Base-by-base conservation (phyloP, 2,888 invertebrate species). In the Dryocosmus kuriphilus region DNA sequence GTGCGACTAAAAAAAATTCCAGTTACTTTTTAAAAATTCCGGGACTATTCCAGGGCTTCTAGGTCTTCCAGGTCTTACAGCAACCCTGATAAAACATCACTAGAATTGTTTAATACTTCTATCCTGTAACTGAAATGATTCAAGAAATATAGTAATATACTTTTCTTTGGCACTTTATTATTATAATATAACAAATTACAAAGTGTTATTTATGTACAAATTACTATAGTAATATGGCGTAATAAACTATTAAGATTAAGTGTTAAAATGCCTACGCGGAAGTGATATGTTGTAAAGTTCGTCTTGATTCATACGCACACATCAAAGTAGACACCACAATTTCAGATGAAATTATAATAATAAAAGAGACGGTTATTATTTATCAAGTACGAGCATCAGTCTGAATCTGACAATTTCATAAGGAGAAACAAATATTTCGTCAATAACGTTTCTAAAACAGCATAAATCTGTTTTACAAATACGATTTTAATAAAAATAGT, bases 141-240 rank as follows among this genome's bases (percentile, higher is more conserved):
- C 57, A 22, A 27, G 5, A 16, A 11, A 60, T 22, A 5, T 60
- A 27, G 24, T 60, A 27, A 27, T 14, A 6, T 60, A 19, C 80
- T 87, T 90, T 90, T 91, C 90, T 91, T 91, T 90, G 90, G 90
- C 89, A 90, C 89, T 90, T 90, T 91, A 90, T 90, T 90, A 60
- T 60, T 27, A 60, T 60, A 85, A 86, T 85, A 82, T 88, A 87
- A 88, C 85, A 87, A 87, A 82, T 86, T 87, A 84, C 74, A 82
- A 84, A 87, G 79, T 84, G 81, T 79, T 77, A 76, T 51, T 30
- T 89, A 89, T 90, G 80, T 89, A 90, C 90, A 90, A 84, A 84
- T 83, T 60, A 87, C 89, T 89, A 89, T 80, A 81, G 78, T 90
- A 90, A 86, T 90, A 91, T 91, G 90, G 90, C 90, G 85, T 87